Conservation (phyloP, 2,797 vertebrate species). For the Sebastes steindachneri region DNA sequence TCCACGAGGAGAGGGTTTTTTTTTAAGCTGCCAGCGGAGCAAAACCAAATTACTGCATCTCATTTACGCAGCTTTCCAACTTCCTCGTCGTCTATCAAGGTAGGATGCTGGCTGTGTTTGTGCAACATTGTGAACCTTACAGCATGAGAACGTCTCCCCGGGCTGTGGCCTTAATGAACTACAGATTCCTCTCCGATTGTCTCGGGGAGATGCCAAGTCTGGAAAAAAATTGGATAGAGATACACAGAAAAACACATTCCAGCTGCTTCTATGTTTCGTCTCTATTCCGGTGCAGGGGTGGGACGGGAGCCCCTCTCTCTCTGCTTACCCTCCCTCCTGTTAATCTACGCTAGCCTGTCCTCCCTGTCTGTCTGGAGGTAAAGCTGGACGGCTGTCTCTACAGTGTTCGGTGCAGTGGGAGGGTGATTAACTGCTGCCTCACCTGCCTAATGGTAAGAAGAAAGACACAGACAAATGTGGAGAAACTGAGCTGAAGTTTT, state of each 20-base stretch:
- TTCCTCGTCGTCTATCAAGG: slow-evolving; percentile 7
- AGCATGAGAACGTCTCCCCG: slow-evolving; percentile 11
- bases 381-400: slow-evolving; percentile 28
- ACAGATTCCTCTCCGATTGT: neutral
- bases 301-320: slow-evolving; percentile 33
- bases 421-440: slow-evolving; percentile 56
- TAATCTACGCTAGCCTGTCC: slow-evolving; percentile 45
- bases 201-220: slow-evolving; percentile 18
- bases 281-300: slow-evolving; percentile 39
- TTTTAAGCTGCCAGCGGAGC: slow-evolving; percentile 8
- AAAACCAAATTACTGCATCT: slow-evolving; percentile 26
- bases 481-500: slow-evolving; percentile 2
- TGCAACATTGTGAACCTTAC: slow-evolving; percentile 21
- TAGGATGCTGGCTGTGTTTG: slow-evolving; percentile 21
- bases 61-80: slow-evolving; percentile 12
- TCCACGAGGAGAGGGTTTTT: neutral
- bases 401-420: slow-evolving; percentile 9
- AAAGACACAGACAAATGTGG: slow-evolving; percentile 13
- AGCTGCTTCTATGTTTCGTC: slow-evolving; percentile 45
- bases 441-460: slow-evolving; percentile 32
- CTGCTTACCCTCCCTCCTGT: slow-evolving; percentile 35
- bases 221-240: slow-evolving; percentile 11
- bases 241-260: slow-evolving; percentile 20
- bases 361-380: slow-evolving; percentile 45
- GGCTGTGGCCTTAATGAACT: slow-evolving; percentile 19